These are phyloP conservation scores for Brachionus sp. DNA, from an alignment of 1,140 invertebrate species.

Conservation along the genomic window DNA sequence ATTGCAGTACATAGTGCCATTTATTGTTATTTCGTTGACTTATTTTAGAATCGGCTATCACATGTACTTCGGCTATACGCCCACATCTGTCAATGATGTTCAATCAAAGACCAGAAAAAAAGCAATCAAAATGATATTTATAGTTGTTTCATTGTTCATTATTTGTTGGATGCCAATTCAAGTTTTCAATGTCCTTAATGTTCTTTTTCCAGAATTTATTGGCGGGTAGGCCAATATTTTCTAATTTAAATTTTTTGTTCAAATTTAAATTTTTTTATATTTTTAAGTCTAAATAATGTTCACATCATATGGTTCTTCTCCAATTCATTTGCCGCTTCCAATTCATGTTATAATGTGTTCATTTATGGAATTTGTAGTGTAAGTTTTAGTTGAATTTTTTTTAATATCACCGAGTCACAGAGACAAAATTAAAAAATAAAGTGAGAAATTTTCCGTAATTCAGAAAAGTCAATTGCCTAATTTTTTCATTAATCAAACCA, in stretches of 20 bases:
- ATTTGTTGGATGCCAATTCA: conserved; percentile 61
- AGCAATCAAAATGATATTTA: conserved; percentile 59
- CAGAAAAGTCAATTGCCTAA: no score
- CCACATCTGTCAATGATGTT: background rate
- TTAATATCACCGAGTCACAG: no score
- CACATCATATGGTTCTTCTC: conserved; percentile 67
- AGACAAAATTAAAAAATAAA: no score
- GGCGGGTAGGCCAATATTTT: background rate
- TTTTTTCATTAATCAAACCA: no score
- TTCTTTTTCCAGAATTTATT: background rate
- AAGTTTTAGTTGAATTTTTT: conserved; percentile 56
- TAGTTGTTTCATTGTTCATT: conserved; percentile 60
- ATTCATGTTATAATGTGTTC: conserved; percentile 79
- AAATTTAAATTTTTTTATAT: conserved; percentile 14
- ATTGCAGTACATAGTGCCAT: conserved; percentile 36
- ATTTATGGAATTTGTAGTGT: conserved; percentile 81
- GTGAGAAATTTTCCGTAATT: no score
- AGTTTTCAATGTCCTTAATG: conserved; percentile 50
- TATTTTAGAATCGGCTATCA: conserved; percentile 34
- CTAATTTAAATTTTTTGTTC: background rate
- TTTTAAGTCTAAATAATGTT: conserved; percentile 56
- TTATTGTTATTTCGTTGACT: background rate
- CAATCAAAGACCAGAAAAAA: conserved; percentile 19
- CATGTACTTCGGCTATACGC: conserved; percentile 25
- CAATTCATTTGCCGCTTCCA: conserved; percentile 81